Conservation (phyloP, 2,888 invertebrate species). For the Hermaeophaga mercurialis region DNA sequence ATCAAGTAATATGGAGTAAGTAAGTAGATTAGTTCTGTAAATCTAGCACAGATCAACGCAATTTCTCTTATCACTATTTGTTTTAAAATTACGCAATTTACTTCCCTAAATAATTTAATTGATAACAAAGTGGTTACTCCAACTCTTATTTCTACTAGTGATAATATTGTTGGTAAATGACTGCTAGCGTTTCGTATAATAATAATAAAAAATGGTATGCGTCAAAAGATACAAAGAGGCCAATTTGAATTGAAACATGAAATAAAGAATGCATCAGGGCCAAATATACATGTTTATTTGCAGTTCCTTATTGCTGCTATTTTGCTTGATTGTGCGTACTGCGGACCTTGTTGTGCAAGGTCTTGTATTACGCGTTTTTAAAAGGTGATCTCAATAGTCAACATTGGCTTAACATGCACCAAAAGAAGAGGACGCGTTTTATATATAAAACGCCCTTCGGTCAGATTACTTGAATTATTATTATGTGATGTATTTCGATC, state of each 20-base stretch:
- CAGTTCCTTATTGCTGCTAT: slow-evolving; percentile 51
- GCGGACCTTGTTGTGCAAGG: slow-evolving; percentile 52
- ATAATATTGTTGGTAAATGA: too few relatives aligned
- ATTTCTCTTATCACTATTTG: slow-evolving; percentile 39
- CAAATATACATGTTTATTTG: slow-evolving; percentile 45
- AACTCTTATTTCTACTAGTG: too few relatives aligned
- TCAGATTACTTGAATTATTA: too few relatives aligned
- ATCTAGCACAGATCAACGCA: slow-evolving; percentile 28
- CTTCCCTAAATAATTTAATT: not conserved
- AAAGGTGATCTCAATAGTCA: slow-evolving; percentile 21
- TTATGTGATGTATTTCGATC: too few relatives aligned
- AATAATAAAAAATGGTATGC: not conserved
- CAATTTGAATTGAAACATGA: slow-evolving; percentile 19
- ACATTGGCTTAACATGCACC: too few relatives aligned
- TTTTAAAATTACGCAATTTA: slow-evolving; percentile 7
- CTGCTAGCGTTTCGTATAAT: too few relatives aligned
- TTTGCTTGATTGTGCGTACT: slow-evolving; percentile 48
- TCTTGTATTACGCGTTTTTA: slow-evolving; percentile 36
- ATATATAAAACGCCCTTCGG: too few relatives aligned
- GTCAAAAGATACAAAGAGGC: slow-evolving; percentile 9
- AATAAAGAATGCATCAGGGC: slow-evolving; percentile 46
- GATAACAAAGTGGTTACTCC: too few relatives aligned
- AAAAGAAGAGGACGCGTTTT: too few relatives aligned
- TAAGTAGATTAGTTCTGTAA: slow-evolving; percentile 16
- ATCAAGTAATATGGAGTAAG: too few relatives aligned